Evolutionary conservation across 2,888 invertebrate genomes (phyloP), one percentile per base, ranked within the genome.

Genomic region (Pristionchus maxplancki): DNA sequence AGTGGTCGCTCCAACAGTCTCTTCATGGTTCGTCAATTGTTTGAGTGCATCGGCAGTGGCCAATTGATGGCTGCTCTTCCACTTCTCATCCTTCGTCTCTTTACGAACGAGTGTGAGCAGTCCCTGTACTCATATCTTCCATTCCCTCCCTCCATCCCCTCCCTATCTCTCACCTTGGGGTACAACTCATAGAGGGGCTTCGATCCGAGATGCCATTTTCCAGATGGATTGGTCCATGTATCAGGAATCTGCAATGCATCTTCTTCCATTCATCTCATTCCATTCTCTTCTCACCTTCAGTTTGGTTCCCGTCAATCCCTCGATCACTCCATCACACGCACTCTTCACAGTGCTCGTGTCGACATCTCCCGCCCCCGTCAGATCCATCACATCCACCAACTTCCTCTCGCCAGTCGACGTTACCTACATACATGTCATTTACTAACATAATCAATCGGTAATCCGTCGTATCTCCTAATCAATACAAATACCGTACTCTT

Each of bases 351-450:
- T 97, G 87, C 97, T 97, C 13, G 97, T 98, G 95, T 97, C 97
- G 88, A 99, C 98, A 96, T 99, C 99, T 8, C 99, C 99, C 94
- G 97, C 97, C 34, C 99, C 99, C 93, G 97, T 97, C 94, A 98
- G 98, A 96, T 99, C 98, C 95, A 97, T 97, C 90, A 98, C 96
- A 95, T 98, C 98, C 94, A 99, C 96, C 85, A 99, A 97, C 96
- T 99, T 99, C 31, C 97, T 96, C 94, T 97, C 97, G 74, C 98
- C 98, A 95, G 97, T 97, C 89, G 97, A 96, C 28, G 98, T 97
- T 91, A 96, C 96, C 98, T 98, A 95, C 48, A 82, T 28, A 24
- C n/a, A n/a, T n/a, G n/a, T 24, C 40, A 74, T 31, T 44, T n/a
- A n/a, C n/a, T n/a, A n/a, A n/a, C 40, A 40, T 40, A 1, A 40